Conservation (phyloP, 2,797 vertebrate genomes). For the Vultur gryphus region DNA sequence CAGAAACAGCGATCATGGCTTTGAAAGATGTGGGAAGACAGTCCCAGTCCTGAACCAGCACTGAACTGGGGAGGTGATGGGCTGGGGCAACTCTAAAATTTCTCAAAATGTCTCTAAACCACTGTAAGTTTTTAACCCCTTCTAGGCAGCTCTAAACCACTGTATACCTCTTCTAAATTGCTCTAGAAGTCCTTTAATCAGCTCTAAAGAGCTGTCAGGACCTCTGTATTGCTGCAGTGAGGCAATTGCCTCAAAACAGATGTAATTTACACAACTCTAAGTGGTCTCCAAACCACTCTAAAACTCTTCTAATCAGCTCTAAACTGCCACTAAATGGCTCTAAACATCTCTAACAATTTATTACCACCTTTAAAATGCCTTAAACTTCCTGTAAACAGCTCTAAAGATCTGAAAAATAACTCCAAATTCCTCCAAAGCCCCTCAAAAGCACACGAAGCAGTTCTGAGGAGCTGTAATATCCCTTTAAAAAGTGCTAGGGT, state of each 20-base stretch:
- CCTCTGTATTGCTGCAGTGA: background rate
- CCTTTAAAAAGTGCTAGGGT: background rate
- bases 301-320: background rate
- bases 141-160: background rate
- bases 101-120: background rate
- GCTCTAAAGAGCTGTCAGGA: background rate
- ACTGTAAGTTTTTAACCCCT: background rate
- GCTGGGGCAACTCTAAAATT: background rate
- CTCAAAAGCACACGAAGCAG: background rate
- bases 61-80: background rate
- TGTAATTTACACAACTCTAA: background rate
- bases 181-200: background rate
- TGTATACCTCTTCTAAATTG: background rate
- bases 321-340: background rate
- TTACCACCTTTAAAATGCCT: background rate
- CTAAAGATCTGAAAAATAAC: background rate
- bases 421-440: background rate
- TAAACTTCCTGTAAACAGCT: background rate
- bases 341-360: background rate
- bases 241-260: background rate
- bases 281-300: background rate
- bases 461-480: background rate
- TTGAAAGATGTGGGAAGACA: background rate
- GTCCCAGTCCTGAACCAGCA: background rate
- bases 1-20: background rate